Evolutionary conservation across 1,140 invertebrate species (phyloP), one percentile per base, ranked within the genome.

Genomic region (Rhynchophorus ferrugineus): DNA sequence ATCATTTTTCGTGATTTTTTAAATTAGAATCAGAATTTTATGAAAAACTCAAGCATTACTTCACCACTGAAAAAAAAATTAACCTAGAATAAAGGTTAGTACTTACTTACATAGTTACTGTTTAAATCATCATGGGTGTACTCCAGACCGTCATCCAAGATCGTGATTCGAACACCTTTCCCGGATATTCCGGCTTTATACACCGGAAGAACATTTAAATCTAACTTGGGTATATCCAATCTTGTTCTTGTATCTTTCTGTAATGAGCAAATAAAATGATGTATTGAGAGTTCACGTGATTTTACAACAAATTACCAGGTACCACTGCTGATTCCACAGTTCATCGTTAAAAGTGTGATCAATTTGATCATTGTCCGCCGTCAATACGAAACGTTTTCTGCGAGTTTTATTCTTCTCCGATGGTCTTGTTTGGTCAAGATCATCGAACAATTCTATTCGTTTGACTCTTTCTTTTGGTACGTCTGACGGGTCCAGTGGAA

Each of bases 91-190:
- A n/a, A n/a, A n/a, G n/a, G n/a, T n/a, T n/a, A n/a, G n/a, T 17
- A 41, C 7, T 5, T 45, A 78, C 84, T 82, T 69, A 89, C 87
- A 64, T 91, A 93, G 71, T 91, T 93, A 3, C 71, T 71, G 33
- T 69, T 73, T 1, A 94, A 68, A 68, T 94, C 90, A 0, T 83
- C 81, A 69, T 92, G 89, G 17, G 77, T 83, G 65, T 85, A 79
- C 68, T 92, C 87, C 7, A 91, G 70, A 6, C 88, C 92, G 71
- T 95, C 91, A 67, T 95, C 91, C 5, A 95, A 71, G 44, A 95
- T 84, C 0, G 83, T 81, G 1, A 95, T 79, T 11, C 84, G 80
- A 1, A 95, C 76, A 3, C 85, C 85, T 59, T 76, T 78, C 9
- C 92, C 92, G 2, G 88, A 89, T 62, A 82, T 78, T 9, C 88